These are phyloP conservation scores for Brachionus rotundiformis DNA, from an alignment of 1,140 invertebrate genomes.

Conservation along the genomic window DNA sequence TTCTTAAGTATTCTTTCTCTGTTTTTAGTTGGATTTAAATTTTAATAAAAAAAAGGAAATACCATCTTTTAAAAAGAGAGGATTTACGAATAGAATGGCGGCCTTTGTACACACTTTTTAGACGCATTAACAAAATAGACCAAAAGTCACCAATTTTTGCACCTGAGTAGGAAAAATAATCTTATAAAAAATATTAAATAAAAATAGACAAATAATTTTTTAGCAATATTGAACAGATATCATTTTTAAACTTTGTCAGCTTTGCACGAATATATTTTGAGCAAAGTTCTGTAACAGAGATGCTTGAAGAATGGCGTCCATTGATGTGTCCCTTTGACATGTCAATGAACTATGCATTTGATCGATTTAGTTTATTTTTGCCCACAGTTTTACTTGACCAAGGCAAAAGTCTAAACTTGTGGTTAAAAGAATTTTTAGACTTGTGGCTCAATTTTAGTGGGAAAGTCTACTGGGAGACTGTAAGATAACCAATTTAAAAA, in stretches of 20 bases:
- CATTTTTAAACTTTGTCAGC: slow-evolving; percentile 29
- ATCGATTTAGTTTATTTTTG: slow-evolving; percentile 7
- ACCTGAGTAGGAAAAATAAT: slow-evolving; percentile 61
- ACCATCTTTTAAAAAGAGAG: slow-evolving; percentile 73
- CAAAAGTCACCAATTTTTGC: not conserved
- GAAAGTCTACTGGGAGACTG: slow-evolving; percentile 41
- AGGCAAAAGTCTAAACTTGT: not conserved
- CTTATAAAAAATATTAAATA: slow-evolving; percentile 61
- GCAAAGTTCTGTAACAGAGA: slow-evolving; percentile 79
- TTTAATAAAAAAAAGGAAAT: slow-evolving; percentile 72
- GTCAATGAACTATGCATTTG: slow-evolving; percentile 53
- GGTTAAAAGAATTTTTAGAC: slow-evolving; percentile 47
- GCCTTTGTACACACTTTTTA: slow-evolving; percentile 71
- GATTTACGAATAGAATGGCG: slow-evolving; percentile 82
- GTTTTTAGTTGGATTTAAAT: no score
- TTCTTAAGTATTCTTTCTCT: not conserved
- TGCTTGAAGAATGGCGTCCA: slow-evolving; percentile 81
- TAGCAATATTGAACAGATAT: slow-evolving; percentile 34
- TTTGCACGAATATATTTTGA: slow-evolving; percentile 70
- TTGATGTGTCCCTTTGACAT: slow-evolving; percentile 72
- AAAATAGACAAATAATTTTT: slow-evolving; percentile 66
- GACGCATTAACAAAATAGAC: slow-evolving; percentile 24
- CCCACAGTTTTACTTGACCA: slow-evolving; percentile 2
- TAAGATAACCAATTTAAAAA: no score
- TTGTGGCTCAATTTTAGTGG: slow-evolving; percentile 20